Evolutionary conservation across 1,140 invertebrate species (phyloP), one percentile per base, ranked within the genome.

Genomic region (Acromyrmex charruanus): DNA sequence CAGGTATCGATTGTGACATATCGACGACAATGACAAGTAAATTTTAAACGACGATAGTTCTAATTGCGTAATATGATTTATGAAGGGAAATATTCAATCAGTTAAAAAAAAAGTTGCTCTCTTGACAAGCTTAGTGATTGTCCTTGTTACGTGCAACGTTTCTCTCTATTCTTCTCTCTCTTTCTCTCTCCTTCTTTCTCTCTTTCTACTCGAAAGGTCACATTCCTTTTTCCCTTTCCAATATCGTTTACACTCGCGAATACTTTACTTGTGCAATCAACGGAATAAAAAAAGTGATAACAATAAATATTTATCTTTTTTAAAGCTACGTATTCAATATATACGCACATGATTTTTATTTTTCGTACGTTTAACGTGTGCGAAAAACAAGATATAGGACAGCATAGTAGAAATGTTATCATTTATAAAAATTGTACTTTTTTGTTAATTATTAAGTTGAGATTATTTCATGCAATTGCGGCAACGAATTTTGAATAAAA

Each of bases 131-230:
- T 0, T 44, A 28, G 39, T 44, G 9, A 74, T 28, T 65, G 21
- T 79, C 75, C 31, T 75, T 75, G 71, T 18, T 31, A n/a, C 10
- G 25, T 55, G 28, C 49, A 72, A 55, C 10, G 55, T 72, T 16
- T 35, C 18, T 39, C 6, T n/a, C 25, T 58, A 10, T 72, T 4
- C 58, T 28, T 39, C 18, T 35, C 31, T 59, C 14, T 59, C 12
- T 59, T 12, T 77, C 35, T 12, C 69, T 58, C 10, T 75, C 35
- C 35, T 35, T 74, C 31, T 39, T 7, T 35, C n/a, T 59, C n/a
- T 59, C 6, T 39, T 16, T 77, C 14, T 12, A 25, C n/a, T 35
- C 7, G 12, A 77, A 35, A 77, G 74, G n/a, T 77, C 74, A 59
- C n/a, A 77, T 59, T 59, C 31, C 53, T 39, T 39, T 39, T 39